Percentiles rank a stretch among this genome's conserved stretches.
These are phyloP conservation scores for Harpagifer antarcticus DNA, from an alignment of 2,797 vertebrate genomes.

Conservation along the genomic window DNA sequence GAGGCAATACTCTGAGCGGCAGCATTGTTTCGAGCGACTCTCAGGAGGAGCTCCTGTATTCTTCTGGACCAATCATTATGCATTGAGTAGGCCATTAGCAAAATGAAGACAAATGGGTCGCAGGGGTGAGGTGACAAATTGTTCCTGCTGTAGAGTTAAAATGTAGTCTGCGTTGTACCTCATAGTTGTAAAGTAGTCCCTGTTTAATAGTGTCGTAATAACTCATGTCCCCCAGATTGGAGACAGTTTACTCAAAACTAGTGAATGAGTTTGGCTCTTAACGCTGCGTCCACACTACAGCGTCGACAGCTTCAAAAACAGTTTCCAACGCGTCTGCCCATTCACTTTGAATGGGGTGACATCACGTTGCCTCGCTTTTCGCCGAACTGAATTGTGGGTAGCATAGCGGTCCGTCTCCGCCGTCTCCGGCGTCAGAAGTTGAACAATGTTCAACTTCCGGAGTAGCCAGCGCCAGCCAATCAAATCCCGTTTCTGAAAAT, in stretches of 20 bases:
- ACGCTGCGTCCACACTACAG: too few relatives aligned
- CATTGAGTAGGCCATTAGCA: conserved; percentile 89
- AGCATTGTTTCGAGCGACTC: conserved; percentile 81
- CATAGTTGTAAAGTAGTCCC: conserved; percentile 52
- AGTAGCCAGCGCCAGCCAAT: too few relatives aligned
- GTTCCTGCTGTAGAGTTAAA: conserved; percentile 70
- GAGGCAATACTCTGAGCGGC: conserved; percentile 69
- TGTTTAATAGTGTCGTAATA: conserved; percentile 22
- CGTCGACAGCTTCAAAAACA: too few relatives aligned
- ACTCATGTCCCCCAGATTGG: neutral
- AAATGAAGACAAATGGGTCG: conserved; percentile 86
- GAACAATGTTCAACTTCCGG: too few relatives aligned
- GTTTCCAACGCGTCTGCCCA: too few relatives aligned
- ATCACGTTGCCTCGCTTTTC: too few relatives aligned
- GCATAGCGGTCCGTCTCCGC: too few relatives aligned
- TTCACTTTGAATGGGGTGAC: too few relatives aligned
- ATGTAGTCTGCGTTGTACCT: conserved; percentile 64
- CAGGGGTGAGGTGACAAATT: conserved; percentile 79
- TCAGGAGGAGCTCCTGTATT: conserved; percentile 81
- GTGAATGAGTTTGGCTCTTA: neutral
- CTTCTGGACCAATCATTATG: conserved; percentile 87
- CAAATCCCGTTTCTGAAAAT: too few relatives aligned
- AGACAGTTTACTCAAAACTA: conserved; percentile 2
- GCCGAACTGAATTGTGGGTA: too few relatives aligned
- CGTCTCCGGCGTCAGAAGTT: too few relatives aligned